Evolutionary conservation across 1,140 invertebrate genomes (phyloP), one percentile per base, ranked within the genome.

Genomic region (Yoshiicerus persimilis): DNA sequence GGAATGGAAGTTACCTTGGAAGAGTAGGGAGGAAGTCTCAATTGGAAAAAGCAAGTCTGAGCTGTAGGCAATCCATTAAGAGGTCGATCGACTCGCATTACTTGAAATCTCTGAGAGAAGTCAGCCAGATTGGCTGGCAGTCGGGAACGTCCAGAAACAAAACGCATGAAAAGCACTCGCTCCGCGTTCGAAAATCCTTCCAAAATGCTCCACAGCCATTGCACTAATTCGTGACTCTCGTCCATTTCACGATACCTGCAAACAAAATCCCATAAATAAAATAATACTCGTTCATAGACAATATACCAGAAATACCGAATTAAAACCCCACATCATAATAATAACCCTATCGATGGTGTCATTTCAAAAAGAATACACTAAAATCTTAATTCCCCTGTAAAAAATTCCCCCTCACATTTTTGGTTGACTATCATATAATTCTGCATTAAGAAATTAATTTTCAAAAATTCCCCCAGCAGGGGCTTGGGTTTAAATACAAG

Each of bases 31-130:
- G 95, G 95, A n/a, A 96, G 92, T 1, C 95, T 92, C n/a, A 96
- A 92, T 92, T 95, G 95, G 91, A 95, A 95, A 92, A 96, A 96
- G 91, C 95, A 95, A 0, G 95, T 96, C 91, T 95, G 95, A 25
- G 95, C 94, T 16, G 88, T 90, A 11, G 95, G 95, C 36, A 95
- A 91, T 62, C 95, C 94, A 91, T 95, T 94, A 8, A 92, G 90
- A 4, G 94, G 93, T 89, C 95, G 92, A 87, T 94, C 94, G 5
- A 94, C 94, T 91, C 93, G 93, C 93, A 94, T 94, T 4, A 94
- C 93, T 92, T 96, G 95, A 91, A 96, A 95, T 77, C 95, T 91
- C 91, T 95, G 95, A 11, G 94, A 94, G 34, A 96, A 93, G 91
- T 96, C 95, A 64, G 95, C 94, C 75, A 95, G 92, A 91, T 95